Conservation (phyloP, 2,797 vertebrate genomes). For the Glyptemys insculpta region DNA sequence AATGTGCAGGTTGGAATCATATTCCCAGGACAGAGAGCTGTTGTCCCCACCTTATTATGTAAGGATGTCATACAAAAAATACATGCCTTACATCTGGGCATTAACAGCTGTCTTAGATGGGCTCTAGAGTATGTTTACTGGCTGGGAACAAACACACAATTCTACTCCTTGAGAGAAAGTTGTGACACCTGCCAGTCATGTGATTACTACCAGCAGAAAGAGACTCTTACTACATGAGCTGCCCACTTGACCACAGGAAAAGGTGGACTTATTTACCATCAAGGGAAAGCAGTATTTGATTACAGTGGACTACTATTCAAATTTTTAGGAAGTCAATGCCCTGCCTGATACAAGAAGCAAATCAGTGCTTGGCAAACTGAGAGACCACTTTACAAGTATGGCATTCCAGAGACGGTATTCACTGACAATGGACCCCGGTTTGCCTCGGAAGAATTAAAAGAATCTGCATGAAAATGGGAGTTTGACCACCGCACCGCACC, state of each 20-base stretch:
- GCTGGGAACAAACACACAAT: not conserved
- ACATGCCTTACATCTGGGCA: not conserved
- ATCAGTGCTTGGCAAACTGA: not conserved
- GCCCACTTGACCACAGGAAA: too few species aligned
- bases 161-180: not conserved
- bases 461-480: not conserved
- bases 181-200: not conserved
- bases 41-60: not conserved
- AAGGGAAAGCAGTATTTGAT: not conserved
- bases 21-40: not conserved
- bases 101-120: not conserved
- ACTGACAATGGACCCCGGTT: not conserved
- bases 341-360: not conserved
- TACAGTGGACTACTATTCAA: not conserved
- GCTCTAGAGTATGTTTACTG: not conserved
- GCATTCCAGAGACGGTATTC: not conserved
- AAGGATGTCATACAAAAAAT: not conserved
- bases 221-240: not conserved
- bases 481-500: not conserved
- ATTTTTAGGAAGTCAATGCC: not conserved
- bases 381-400: not conserved
- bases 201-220: not conserved
- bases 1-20: not conserved
- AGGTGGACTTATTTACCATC: not conserved
- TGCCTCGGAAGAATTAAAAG: not conserved